Evolutionary conservation across 2,797 vertebrate genomes (phyloP).

Genomic region (Hemitrygon akajei): DNA sequence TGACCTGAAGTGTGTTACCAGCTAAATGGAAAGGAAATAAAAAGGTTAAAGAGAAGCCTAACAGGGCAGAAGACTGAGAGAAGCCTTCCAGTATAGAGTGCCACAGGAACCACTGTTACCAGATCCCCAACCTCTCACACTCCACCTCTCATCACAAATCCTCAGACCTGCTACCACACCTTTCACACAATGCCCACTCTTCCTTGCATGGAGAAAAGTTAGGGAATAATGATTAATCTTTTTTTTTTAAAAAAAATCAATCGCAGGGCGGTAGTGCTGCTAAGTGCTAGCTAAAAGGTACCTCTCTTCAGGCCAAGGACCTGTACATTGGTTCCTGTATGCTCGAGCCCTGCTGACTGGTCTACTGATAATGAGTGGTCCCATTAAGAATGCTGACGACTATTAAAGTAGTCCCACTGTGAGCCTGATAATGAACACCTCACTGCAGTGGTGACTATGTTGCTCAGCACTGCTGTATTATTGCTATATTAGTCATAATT

Average conservation of each 20-base stretch:
- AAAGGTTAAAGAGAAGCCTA: background rate
- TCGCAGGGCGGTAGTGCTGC: too few species aligned
- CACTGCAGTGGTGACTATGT: background rate
- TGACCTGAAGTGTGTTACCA: background rate
- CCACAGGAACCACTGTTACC: too few species aligned
- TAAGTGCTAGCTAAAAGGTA: background rate
- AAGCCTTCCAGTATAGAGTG: background rate
- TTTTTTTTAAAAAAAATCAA: background rate
- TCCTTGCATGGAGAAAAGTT: background rate
- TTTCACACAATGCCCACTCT: background rate
- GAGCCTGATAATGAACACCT: background rate
- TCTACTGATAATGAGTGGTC: background rate
- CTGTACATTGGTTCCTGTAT: background rate
- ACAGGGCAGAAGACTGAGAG: background rate
- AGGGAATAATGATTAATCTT: background rate
- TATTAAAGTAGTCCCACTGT: background rate
- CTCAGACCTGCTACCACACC: background rate
- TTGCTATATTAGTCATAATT: slow-evolving; percentile 24
- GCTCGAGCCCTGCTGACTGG: background rate
- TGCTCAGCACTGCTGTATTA: background rate
- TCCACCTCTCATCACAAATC: background rate
- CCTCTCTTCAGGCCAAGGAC: background rate
- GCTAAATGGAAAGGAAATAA: background rate
- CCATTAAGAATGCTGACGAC: background rate
- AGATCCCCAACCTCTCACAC: background rate